Evolutionary conservation across 2,888 invertebrate species (phyloP), one percentile per base, ranked within the genome.

Genomic region (Nezara viridula): DNA sequence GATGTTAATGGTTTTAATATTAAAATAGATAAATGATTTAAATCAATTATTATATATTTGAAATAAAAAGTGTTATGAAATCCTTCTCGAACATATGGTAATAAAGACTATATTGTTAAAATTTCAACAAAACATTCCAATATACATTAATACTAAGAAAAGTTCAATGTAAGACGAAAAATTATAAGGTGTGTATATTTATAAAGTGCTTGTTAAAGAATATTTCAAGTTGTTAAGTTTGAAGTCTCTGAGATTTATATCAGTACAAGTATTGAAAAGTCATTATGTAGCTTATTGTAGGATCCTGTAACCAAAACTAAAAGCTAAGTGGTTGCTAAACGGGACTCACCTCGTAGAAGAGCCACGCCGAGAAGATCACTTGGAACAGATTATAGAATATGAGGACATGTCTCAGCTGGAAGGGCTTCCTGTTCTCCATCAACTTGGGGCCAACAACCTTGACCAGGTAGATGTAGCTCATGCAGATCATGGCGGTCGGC

Each of bases 401-500:
- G 92, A 98, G 94, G 49, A 96, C 93, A 91, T 94, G 94, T 91
- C 96, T 95, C 87, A 98, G 93, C 91, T 97, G 95, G 91, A 96
- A 96, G 0, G 98, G 96, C 93, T 97, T 96, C 92, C 97, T 95
- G 93, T 97, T 95, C 92, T 96, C 96, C 98, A 98, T 98, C 49
- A 97, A 92, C 92, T 94, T 95, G 55, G 98, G 98, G 4, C 98
- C 97, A 90, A 96, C 92, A 89, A 95, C 94, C 95, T 97, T 98
- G 93, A 98, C 98, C 93, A 97, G 93, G 94, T 96, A 96, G 92
- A 98, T 96, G 94, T 98, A 99, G 92, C 95, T 94, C 93, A 98
- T 94, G 94, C 98, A 98, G 93, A 98, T 96, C 93, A 96, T 94
- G 93, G 98, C 94, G 92, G 98, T 98, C 92, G 98, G 98, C 92